Evolutionary conservation across 2,113 vertebrate genomes (phyloP).

Genomic region (Tachysurus vachellii): DNA sequence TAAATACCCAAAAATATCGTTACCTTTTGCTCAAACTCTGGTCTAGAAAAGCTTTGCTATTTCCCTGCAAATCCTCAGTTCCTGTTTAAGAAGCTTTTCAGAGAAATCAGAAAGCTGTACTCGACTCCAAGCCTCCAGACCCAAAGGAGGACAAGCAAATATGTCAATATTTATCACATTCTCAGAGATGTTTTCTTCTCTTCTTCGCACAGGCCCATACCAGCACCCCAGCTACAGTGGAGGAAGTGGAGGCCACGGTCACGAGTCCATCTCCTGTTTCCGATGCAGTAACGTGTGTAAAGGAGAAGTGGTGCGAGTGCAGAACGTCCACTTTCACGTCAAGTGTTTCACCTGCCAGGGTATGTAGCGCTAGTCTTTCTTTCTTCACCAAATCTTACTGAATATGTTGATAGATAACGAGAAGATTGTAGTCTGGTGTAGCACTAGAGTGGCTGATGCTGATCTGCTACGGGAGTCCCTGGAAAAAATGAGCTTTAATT

Average conservation of each 20-base stretch:
- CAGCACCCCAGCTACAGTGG: conserved; percentile 75
- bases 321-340: conserved; percentile 87
- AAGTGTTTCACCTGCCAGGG: conserved; percentile 90
- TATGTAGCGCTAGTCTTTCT: conserved; percentile 57
- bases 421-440: neutral
- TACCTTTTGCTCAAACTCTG: neutral
- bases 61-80: neutral
- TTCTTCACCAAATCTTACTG: neutral
- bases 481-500: neutral
- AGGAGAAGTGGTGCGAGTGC: conserved; percentile 86
- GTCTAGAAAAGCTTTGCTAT: neutral
- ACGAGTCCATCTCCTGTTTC: conserved; percentile 79
- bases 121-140: neutral
- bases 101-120: neutral
- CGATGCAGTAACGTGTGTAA: conserved; percentile 83
- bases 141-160: neutral
- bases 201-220: conserved; percentile 77
- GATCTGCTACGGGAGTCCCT: neutral
- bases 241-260: conserved; percentile 50
- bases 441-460: neutral
- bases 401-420: neutral
- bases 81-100: neutral
- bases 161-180: neutral
- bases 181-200: conserved; percentile 17
- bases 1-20: neutral